Base-by-base conservation (phyloP, 2,888 invertebrate genomes). In the Ligdia adustata region DNA sequence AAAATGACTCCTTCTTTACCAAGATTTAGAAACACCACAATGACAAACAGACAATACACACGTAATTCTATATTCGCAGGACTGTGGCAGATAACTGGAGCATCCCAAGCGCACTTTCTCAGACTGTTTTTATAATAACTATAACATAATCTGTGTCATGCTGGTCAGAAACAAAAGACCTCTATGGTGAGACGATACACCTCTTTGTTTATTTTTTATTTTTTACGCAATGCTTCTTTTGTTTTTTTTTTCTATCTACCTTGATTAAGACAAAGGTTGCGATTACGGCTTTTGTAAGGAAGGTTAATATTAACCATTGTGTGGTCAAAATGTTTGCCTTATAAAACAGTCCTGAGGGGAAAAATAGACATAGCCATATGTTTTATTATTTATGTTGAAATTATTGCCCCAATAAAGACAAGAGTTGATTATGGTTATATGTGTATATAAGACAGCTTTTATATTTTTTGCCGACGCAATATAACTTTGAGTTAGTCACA, bases 11-110 rank as follows among this genome's bases (percentile, higher is more conserved):
- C 74, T 79, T 78, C 59, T 58, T 71, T 67, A 69, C 67, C 77
- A 88, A 88, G 88, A 88, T 85, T 82, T 72, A 82, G 84, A 83
- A 81, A 82, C 65, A 66, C 69, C 33, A 43, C 42, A 49, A 70
- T 72, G 68, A 64, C 55, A 41, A 28, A 51, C 62, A 63, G 57
- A 83, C 82, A 82, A 87, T 79, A 67, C 67, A 60, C 60, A 52
- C 49, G 84, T 75, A 80, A 84, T 64, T 51, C 60, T 69, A 86
- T 79, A 78, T 68, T 56, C 38, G 44, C 41, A 43, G 64, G 51
- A 70, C 64, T 72, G 74, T 75, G 73, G 74, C 69, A 75, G 52
- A 72, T 75, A 78, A 87, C 75, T 77, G 82, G 83, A 85, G 80
- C 84, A 76, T 60, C 56, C 64, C 74, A 55, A 53, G n/a, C n/a